Evolutionary conservation across 2,888 invertebrate species (phyloP), one percentile per base, ranked within the genome.

Genomic region (Tethea ocularis): DNA sequence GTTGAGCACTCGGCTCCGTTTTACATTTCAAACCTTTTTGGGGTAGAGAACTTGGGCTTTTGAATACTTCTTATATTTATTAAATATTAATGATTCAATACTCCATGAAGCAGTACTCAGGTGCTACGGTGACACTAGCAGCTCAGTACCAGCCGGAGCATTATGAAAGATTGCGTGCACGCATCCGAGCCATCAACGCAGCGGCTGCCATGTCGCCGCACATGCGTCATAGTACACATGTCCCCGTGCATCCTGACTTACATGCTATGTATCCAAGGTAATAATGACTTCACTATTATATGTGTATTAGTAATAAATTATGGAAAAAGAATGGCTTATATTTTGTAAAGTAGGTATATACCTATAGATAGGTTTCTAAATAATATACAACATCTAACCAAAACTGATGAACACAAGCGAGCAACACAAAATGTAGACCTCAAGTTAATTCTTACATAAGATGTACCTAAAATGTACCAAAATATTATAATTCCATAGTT

Each of bases 71-170:
- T n/a, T n/a, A n/a, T n/a, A n/a, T n/a, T n/a, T n/a, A 56, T 53
- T 29, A 51, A 53, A 51, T 17, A 41, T 13, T 53, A 57, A 23
- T 57, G 52, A 53, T 26, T 22, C 33, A 56, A 5, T 51, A 46
- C 10, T 20, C 10, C 24, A 63, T 57, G 10, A 26, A 80, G 79
- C 87, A 93, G 79, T 93, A 93, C 75, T 91, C 93, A 2, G 93
- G 93, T 1, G 82, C 84, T 13, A 85, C 92, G 4, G 93, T 93
- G 22, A 87, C 88, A n/a, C 89, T 93, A 75, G 92, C 91, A 4
- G 93, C 93, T 26, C 93, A 93, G 70, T 93, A 93, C 69, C 93
- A 93, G 64, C 93, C 93, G 0, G 93, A 93, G 63, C 92, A 93
- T 59, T 93, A 93, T 69, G 91, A 91, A 69, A 74, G 91, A 24